Evolutionary conservation across 2,888 invertebrate genomes (phyloP).

Genomic region (Tachystola acroxantha): DNA sequence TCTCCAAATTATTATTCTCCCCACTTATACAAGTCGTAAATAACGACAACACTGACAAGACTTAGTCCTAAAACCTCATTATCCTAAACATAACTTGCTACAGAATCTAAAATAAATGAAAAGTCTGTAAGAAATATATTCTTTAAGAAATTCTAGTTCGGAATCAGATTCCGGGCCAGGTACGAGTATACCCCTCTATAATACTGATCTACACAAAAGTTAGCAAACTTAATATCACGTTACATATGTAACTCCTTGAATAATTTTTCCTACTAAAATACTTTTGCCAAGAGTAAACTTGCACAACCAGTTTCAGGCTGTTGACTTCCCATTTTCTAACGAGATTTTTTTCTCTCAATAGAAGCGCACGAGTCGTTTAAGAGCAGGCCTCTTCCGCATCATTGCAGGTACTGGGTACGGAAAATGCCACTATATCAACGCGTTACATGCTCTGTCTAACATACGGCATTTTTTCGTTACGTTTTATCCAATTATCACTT

Average conservation of each 20-base stretch:
- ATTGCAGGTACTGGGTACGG: conserved; percentile 47
- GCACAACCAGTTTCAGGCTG: conserved; percentile 53
- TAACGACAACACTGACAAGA: no score
- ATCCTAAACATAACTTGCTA: no score
- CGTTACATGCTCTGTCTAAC: conserved; percentile 3
- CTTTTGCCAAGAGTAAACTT: conserved; percentile 41
- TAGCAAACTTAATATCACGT: neutral
- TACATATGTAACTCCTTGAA: neutral
- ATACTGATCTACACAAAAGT: no score
- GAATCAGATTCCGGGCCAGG: no score
- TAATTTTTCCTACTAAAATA: conserved; percentile 28
- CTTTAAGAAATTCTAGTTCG: no score
- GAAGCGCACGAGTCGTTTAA: conserved; percentile 32
- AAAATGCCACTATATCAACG: conserved; percentile 38
- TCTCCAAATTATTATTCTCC: no score
- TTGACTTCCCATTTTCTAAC: conserved; percentile 75
- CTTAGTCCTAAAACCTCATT: no score
- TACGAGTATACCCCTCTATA: no score
- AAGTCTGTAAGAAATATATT: no score
- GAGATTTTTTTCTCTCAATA: conserved; percentile 55
- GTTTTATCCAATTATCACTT: neutral
- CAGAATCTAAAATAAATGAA: no score
- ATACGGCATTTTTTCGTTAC: no score
- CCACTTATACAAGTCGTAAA: no score
- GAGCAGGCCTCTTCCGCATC: conserved; percentile 44